These are phyloP conservation scores for Arctia plantaginis DNA, from an alignment of 2,888 invertebrate species.

Conservation along the genomic window DNA sequence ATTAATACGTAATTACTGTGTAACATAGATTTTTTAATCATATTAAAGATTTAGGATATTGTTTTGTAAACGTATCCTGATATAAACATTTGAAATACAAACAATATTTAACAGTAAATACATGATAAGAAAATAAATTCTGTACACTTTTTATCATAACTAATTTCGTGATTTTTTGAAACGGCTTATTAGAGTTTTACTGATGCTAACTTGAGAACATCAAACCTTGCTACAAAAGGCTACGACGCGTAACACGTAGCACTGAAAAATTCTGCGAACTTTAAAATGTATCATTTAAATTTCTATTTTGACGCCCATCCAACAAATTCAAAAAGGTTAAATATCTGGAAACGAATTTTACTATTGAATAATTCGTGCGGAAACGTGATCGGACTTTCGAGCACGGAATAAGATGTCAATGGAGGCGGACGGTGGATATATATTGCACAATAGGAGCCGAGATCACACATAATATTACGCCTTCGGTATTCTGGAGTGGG, in stretches of 20 bases:
- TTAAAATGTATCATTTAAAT: background rate
- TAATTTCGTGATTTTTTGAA: too few species aligned
- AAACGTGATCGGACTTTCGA: slow-evolving; percentile 73
- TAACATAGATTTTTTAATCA: too few species aligned
- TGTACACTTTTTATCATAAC: background rate
- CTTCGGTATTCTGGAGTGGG: slow-evolving; percentile 81
- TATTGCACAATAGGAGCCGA: slow-evolving; percentile 75
- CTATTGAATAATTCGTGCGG: slow-evolving; percentile 54
- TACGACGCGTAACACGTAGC: background rate
- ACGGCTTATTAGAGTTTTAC: background rate
- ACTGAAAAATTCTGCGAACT: background rate
- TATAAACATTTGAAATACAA: too few species aligned
- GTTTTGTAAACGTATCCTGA: background rate
- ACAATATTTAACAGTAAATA: too few species aligned
- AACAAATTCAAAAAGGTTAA: slow-evolving; percentile 42
- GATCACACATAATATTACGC: slow-evolving; percentile 84
- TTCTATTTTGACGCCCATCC: slow-evolving; percentile 25
- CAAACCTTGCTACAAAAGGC: background rate
- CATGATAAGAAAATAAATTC: too few species aligned
- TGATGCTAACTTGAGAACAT: background rate
- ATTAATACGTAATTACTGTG: too few species aligned
- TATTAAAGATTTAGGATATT: background rate
- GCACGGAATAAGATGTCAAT: slow-evolving; percentile 72
- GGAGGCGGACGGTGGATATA: slow-evolving; percentile 64
- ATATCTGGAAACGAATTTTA: slow-evolving; percentile 48